Evolutionary conservation across 2,888 invertebrate genomes (phyloP), one percentile per base, ranked within the genome.

Genomic region (Nycteola revayana): DNA sequence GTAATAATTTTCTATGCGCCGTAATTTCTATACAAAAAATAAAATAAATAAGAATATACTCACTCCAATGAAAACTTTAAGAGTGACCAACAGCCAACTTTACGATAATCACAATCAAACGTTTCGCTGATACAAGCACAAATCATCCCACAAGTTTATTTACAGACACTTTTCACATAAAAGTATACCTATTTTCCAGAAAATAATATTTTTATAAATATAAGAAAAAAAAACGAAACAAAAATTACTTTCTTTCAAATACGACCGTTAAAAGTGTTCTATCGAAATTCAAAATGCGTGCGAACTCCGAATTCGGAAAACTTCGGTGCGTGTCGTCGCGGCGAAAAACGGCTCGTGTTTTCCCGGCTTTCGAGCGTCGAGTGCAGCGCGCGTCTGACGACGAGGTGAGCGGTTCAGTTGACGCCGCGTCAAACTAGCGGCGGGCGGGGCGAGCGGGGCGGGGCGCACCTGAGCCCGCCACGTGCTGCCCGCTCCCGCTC

Each of bases 331-430:
- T 52, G 45, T 57, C 61, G 67, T 53, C 83, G 80, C 84, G 80
- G 69, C 73, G 85, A 82, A 85, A 85, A 86, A 81, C 80, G 76
- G 71, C 72, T 81, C 78, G 81, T 83, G 75, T 82, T 87, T 87
- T 84, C 84, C 85, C 88, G 80, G 83, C 85, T 78, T 80, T 80
- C 88, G 77, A 70, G 80, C 86, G 84, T 83, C 80, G 85, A 86
- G 81, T 86, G 83, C 79, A 79, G 82, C 76, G 78, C 78, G 81
- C 79, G 76, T 77, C 75, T 77, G 77, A 75, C 77, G 72, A 69
- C 61, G 75, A 78, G 77, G 80, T 78, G 76, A 78, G 74, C 75
- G 77, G 68, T 65, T 66, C 68, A 63, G 65, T 64, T 71, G 73
- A 65, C 70, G 71, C 69, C 73, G 68, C 69, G 71, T 63, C 72